Evolutionary conservation across 2,888 invertebrate species (phyloP), one percentile per base, ranked within the genome.

Genomic region (Trichopoda pennipes): DNA sequence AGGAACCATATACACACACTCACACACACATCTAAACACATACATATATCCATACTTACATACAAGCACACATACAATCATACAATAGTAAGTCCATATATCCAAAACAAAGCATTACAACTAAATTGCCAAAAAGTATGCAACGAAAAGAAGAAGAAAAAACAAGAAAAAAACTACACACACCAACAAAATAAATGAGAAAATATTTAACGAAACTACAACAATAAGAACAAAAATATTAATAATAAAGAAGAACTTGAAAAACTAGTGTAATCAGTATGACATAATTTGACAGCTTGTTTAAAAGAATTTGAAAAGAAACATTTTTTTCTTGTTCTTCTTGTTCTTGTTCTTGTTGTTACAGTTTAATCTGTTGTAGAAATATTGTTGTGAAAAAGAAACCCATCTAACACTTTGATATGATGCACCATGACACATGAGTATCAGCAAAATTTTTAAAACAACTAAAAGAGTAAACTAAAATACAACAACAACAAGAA

Each of bases 51-150:
- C 14, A 35, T 38, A 38, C 12, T 12, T 38, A 12, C 32, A 6
- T 32, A 32, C 32, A 32, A 32, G 4, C 8, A 32, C 32, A 32
- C 8, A 32, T 32, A 32, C 8, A 32, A 3, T 32, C 32, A 6
- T 32, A 32, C 32, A 32, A 32, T 8, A 6, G 8, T 32, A 32
- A 6, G 8, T 8, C 8, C 32, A 38, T 3, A 38, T 12, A 38
- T 38, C 12, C 38, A 63, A 74, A 51, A 23, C 32, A 64, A 69
- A 60, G 74, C 58, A 78, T 81, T 81, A 78, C 70, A 81, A 75
- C 74, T 75, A 78, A 81, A 81, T 78, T 78, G 74, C 74, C 74
- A 81, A 81, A 80, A 81, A 69, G 63, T 74, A 78, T 78, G 60
- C 70, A 44, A 28, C 28, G 7, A 28, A 28, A 28, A 58, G 17